Conservation (phyloP, 2,113 vertebrate species). For the Okapia johnstoni region DNA sequence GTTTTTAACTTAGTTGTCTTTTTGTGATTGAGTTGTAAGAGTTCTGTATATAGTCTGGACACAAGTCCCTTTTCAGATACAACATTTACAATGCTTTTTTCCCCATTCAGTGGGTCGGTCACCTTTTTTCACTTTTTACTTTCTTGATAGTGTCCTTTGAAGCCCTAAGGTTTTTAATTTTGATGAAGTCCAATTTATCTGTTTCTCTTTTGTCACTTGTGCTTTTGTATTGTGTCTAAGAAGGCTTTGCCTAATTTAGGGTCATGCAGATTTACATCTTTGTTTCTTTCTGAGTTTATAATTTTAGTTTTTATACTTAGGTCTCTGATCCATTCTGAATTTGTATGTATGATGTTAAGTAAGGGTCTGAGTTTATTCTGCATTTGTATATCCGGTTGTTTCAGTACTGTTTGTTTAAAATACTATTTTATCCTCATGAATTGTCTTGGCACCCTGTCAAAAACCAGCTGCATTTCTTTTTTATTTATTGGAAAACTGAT, state of each 20-base stretch:
- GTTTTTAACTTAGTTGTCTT: not conserved
- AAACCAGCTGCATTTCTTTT: not conserved
- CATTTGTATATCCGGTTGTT: not conserved
- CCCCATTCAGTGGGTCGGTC: not conserved
- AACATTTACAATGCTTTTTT: not conserved
- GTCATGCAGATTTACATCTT: not conserved
- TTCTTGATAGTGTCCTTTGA: not conserved
- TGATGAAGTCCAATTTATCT: not conserved
- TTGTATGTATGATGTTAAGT: not conserved
- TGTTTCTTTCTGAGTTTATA: conserved; percentile 9
- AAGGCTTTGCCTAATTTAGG: not conserved
- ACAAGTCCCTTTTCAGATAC: not conserved
- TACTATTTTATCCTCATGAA: not conserved
- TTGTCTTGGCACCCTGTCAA: not conserved
- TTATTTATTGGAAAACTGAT: not conserved
- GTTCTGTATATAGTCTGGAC: not conserved
- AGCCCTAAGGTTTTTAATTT: not conserved
- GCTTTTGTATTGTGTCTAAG: not conserved
- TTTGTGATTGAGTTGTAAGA: not conserved
- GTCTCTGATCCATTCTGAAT: not conserved
- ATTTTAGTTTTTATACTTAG: not conserved
- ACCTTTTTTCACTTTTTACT: not conserved
- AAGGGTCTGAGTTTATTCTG: not conserved
- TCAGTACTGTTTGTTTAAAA: not conserved
- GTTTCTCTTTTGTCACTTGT: not conserved